Base-by-base conservation (phyloP, 1,140 invertebrate genomes). In the Zaprionus capensis region DNA sequence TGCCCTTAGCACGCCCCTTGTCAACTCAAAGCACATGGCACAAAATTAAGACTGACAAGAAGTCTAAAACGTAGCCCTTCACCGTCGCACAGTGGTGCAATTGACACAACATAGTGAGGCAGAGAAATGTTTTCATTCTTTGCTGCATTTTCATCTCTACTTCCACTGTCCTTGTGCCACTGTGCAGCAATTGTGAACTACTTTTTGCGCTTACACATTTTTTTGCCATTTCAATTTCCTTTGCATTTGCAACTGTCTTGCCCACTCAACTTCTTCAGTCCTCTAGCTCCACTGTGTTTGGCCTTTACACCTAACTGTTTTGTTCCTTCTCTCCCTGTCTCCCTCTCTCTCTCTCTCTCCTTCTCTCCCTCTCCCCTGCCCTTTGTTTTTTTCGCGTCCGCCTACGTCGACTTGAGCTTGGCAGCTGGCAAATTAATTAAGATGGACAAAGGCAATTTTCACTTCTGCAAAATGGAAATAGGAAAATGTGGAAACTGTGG, bases 31-130 rank as follows among this genome's bases (percentile, higher is more conserved):
- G 80, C 36, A 44, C 65, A 53, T 20, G 41, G 76, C 70, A 22
- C 65, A 41, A 80, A 90, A 90, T 90, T 80, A 85, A 90, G 79
- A 90, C 74, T 90, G 85, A 91, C 85, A 85, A 85, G 81, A 59
- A 85, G 74, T 68, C 71, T 61, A 75, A 80, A 73, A 62, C 78
- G 12, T 12, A 66, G 49, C 28, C 38, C 4, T 12, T 20, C n/a
- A 28, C 3, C 22, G 3, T 12, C 7, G 67, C n/a, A 87, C 83
- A 87, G 76, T 87, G 72, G 77, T 51, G 2, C 0, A 26, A 2
- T 15, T 22, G 1, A 9, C 3, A 4, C 11, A 3, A 14, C 9
- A 57, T 17, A 24, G 0, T 20, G 1, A 17, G 49, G 2, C 26
- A 55, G 2, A 55, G 26, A 55, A 55, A 5, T 26, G 1, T n/a